Conservation (phyloP, 2,888 invertebrate species). For the Polyploca ridens region DNA sequence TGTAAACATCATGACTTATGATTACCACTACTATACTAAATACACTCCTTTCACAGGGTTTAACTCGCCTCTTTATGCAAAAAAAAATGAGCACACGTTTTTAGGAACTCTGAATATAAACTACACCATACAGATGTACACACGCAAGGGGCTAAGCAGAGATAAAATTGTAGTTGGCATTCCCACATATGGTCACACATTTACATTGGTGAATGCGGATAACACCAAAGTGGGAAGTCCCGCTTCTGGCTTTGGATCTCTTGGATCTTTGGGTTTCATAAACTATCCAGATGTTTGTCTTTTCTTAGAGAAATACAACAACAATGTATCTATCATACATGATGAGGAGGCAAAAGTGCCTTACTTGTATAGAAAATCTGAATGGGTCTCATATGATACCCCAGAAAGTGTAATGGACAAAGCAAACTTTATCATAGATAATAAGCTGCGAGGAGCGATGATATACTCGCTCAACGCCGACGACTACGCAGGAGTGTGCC, state of each 20-base stretch:
- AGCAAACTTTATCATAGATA: constrained; percentile 86
- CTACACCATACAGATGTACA: constrained; percentile 92
- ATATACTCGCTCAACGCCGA: constrained; percentile 92
- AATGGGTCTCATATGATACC: constrained; percentile 95
- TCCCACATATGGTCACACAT: constrained; percentile 94
- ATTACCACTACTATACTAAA: constrained; percentile 92
- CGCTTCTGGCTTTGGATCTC: constrained; percentile 87
- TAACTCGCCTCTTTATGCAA: constrained; percentile 91
- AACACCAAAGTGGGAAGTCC: constrained; percentile 90
- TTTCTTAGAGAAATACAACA: constrained; percentile 82
- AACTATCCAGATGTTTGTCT: constrained; percentile 88
- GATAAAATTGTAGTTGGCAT: constrained; percentile 93
- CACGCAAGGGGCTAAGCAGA: constrained; percentile 88
- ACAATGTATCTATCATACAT: constrained; percentile 80
- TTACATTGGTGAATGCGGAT: constrained; percentile 86
- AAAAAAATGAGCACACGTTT: constrained; percentile 85
- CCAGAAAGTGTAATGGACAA: constrained; percentile 88
- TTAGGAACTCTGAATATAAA: constrained; percentile 91
- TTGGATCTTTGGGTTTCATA: constrained; percentile 89
- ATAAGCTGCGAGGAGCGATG: constrained; percentile 92
- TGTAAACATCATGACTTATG: constrained; percentile 96
- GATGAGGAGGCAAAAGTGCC: constrained; percentile 90
- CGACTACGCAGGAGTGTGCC: constrained; percentile 87
- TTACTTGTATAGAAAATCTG: constrained; percentile 87
- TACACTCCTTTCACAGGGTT: constrained; percentile 93